Percentiles rank a stretch among this genome's conserved stretches.
These are phyloP conservation scores for Oceanodroma leucorhoa DNA, from an alignment of 2,797 vertebrate genomes.

Conservation along the genomic window DNA sequence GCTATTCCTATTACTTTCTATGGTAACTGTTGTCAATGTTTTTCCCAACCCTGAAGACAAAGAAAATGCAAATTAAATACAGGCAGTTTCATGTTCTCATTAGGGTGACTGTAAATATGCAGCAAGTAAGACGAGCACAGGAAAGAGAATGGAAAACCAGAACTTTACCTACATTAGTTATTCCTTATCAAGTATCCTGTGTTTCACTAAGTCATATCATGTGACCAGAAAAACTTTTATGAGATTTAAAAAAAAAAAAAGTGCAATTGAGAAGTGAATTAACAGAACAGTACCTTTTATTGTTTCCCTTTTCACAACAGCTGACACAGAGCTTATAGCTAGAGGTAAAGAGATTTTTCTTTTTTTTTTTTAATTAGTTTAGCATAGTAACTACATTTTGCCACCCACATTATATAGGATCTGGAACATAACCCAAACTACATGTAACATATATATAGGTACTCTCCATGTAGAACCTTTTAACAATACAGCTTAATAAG, in stretches of 20 bases:
- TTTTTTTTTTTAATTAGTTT: not conserved
- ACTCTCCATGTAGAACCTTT: not conserved
- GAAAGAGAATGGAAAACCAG: constrained; percentile 22
- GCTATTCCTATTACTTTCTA: constrained; percentile 31
- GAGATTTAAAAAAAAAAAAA: constrained; percentile 6
- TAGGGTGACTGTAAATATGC: constrained; percentile 57
- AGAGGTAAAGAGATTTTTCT: not conserved
- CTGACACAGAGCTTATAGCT: constrained; percentile 18
- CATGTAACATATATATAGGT: not conserved
- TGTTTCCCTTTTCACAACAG: constrained; percentile 52
- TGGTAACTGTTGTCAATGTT: constrained; percentile 50
- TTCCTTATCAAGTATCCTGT: constrained; percentile 49
- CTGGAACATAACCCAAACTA: constrained; percentile 7
- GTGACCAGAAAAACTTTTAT: constrained; percentile 67
- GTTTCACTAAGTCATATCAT: constrained; percentile 61
- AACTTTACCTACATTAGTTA: constrained; percentile 41
- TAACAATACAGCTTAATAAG: not conserved
- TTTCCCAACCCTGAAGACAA: constrained; percentile 62
- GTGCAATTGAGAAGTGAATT: constrained; percentile 52
- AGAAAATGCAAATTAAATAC: constrained; percentile 75
- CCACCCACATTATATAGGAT: not conserved
- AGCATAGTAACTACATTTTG: constrained; percentile 10
- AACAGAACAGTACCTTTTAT: constrained; percentile 45
- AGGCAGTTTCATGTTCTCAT: constrained; percentile 64
- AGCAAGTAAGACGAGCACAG: constrained; percentile 37